Evolutionary conservation across 2,888 invertebrate genomes (phyloP), one percentile per base, ranked within the genome.

Genomic region (Allolobophora icterica): DNA sequence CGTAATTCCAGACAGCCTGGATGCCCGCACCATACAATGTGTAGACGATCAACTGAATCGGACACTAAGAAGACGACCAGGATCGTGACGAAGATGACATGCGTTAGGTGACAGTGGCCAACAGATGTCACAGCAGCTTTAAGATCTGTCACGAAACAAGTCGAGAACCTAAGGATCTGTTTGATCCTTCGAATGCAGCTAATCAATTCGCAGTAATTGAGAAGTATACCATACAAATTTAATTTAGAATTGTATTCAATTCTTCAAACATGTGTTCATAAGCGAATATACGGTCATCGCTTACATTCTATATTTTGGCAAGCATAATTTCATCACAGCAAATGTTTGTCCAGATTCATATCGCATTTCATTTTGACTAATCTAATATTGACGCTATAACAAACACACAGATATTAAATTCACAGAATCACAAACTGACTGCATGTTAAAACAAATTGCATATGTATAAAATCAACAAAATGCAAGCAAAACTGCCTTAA

Each of bases 301-400:
- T 71, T 71, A 71, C 71, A 71, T n/a, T 71, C 2, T 71, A 71
- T 17, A 71, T 71, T 71, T 17, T 71, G 71, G 71, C 71, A 71
- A 71, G 71, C n/a, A 71, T 11, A n/a, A n/a, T 71, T 71, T n/a
- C 71, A 71, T 71, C 71, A n/a, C 71, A 71, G 71, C 71, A 71
- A 71, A n/a, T 71, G 71, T 21, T 71, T n/a, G n/a, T 71, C 71
- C 71, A 71, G 8, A n/a, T 30, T 71, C 71, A 71, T n/a, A 0
- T 8, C n/a, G 30, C 71, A 11, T n/a, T 71, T 71, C n/a, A n/a
- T 71, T n/a, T n/a, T 13, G 71, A 71, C 71, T 13, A n/a, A 30
- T n/a, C 30, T n/a, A n/a, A n/a, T n/a, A 71, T 71, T 71, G n/a
- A n/a, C n/a, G n/a, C 4, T 52, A 71, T 52, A 71, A 71, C 71